Conservation (phyloP, 2,888 invertebrate species). For the Lycophotia porphyrea region DNA sequence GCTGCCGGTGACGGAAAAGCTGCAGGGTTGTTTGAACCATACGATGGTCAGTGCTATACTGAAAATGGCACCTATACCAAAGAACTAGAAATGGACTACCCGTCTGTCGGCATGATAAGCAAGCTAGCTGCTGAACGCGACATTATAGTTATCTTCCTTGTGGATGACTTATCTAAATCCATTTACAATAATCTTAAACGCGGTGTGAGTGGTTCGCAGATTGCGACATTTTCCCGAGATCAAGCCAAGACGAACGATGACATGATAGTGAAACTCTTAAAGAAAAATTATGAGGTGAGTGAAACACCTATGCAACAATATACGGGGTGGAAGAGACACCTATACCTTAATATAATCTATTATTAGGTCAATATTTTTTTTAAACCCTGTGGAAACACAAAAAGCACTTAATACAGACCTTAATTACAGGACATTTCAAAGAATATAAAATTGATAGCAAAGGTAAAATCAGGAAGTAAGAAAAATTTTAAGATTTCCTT, state of each 20-base stretch:
- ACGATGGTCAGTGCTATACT: conserved; percentile 93
- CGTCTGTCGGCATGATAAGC: conserved; percentile 93
- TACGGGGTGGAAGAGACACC: too few species aligned
- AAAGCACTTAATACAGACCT: background rate
- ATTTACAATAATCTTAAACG: conserved; percentile 69
- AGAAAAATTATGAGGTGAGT: conserved; percentile 77
- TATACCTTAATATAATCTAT: too few species aligned
- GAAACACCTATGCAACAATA: background rate
- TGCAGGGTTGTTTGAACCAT: conserved; percentile 92
- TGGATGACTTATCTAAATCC: conserved; percentile 32
- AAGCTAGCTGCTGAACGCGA: conserved; percentile 77
- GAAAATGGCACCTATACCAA: conserved; percentile 88
- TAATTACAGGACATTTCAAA: conserved; percentile 75
- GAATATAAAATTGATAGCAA: conserved; percentile 73
- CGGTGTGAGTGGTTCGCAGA: conserved; percentile 72
- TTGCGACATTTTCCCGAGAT: conserved; percentile 38
- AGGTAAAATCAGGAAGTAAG: conserved; percentile 61
- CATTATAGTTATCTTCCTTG: conserved; percentile 76
- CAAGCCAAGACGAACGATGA: conserved; percentile 24
- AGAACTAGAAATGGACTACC: conserved; percentile 93
- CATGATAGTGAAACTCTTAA: conserved; percentile 66
- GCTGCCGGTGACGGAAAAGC: conserved; percentile 94
- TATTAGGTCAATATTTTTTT: too few species aligned
- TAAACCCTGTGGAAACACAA: background rate
- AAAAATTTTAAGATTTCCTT: conserved; percentile 83